These are phyloP conservation scores for Antigone vipio DNA, from an alignment of 2,113 vertebrate genomes.

Conservation along the genomic window DNA sequence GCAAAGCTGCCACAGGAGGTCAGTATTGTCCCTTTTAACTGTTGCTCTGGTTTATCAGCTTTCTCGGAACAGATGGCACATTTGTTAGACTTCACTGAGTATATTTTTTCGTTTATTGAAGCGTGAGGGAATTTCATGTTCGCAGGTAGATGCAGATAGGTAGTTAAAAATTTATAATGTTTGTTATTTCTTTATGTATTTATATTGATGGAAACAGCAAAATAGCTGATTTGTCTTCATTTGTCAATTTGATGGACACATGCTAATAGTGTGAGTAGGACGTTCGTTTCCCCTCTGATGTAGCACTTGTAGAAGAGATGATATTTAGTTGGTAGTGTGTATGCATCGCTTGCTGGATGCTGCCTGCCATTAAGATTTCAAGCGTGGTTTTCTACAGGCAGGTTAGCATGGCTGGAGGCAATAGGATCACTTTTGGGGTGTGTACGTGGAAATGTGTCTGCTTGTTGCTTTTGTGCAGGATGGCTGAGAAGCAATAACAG, in stretches of 20 bases:
- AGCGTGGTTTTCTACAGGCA: not conserved
- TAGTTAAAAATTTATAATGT: conserved; percentile 52
- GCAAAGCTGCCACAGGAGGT: conserved; percentile 43
- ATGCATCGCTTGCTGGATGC: not conserved
- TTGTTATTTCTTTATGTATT: conserved; percentile 60
- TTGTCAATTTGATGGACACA: conserved; percentile 28
- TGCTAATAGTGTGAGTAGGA: conserved; percentile 17
- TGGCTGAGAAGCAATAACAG: not conserved
- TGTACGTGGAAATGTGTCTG: not conserved
- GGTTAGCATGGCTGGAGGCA: not conserved
- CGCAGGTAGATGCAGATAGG: conserved; percentile 39
- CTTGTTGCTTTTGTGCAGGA: not conserved
- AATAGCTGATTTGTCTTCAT: conserved; percentile 40
- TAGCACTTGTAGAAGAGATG: not conserved
- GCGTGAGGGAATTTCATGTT: conserved; percentile 58
- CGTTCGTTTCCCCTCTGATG: not conserved
- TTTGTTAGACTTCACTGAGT: conserved; percentile 64
- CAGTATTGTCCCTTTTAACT: conserved; percentile 31
- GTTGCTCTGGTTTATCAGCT: not conserved
- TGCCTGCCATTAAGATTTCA: not conserved
- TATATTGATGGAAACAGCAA: conserved; percentile 39
- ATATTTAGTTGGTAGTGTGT: not conserved
- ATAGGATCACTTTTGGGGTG: fast-evolving
- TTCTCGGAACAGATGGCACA: conserved; percentile 34
- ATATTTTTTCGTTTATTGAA: conserved; percentile 59